Conservation (phyloP, 2,888 invertebrate species). For the Volucella bombylans region DNA sequence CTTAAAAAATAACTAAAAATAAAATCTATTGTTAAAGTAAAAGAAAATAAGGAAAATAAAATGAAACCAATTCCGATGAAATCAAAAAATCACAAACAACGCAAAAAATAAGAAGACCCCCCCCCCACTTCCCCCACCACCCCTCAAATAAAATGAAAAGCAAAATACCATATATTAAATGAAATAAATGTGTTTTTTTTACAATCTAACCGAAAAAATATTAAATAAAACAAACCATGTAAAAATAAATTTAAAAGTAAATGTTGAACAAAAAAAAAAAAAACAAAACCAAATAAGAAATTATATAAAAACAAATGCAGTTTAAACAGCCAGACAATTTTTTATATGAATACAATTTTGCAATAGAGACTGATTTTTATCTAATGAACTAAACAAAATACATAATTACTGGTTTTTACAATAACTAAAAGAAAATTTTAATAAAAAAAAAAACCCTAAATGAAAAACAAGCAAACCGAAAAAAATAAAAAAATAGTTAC, state of each 20-base stretch:
- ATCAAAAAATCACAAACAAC: conserved; percentile 63
- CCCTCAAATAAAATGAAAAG: conserved; percentile 32
- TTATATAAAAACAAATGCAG: conserved; percentile 43
- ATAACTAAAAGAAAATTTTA: conserved; percentile 8
- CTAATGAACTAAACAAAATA: conserved; percentile 67
- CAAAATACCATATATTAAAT: conserved; percentile 39
- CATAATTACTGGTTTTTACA: conserved; percentile 66
- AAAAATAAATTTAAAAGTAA: conserved; percentile 66
- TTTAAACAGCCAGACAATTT: conserved; percentile 72
- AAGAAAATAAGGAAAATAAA: conserved; percentile 40
- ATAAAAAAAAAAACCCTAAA: conserved; percentile 24
- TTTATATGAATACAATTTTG: conserved; percentile 76
- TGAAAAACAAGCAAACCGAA: conserved; percentile 6
- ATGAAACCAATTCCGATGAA: conserved; percentile 54
- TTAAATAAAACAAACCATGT: conserved; percentile 53
- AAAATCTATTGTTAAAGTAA: conserved; percentile 55
- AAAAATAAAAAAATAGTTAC: conserved; percentile 38
- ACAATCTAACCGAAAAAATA: conserved; percentile 69
- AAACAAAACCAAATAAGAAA: not conserved
- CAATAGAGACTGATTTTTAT: conserved; percentile 82
- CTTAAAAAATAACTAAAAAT: conserved; percentile 35
- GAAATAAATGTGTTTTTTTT: conserved; percentile 70
- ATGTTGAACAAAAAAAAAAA: conserved; percentile 63
- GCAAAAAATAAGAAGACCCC: conserved; percentile 30
- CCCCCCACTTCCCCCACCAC: not conserved